Conservation (phyloP, 2,797 vertebrate genomes). For the Helostoma temminkii region DNA sequence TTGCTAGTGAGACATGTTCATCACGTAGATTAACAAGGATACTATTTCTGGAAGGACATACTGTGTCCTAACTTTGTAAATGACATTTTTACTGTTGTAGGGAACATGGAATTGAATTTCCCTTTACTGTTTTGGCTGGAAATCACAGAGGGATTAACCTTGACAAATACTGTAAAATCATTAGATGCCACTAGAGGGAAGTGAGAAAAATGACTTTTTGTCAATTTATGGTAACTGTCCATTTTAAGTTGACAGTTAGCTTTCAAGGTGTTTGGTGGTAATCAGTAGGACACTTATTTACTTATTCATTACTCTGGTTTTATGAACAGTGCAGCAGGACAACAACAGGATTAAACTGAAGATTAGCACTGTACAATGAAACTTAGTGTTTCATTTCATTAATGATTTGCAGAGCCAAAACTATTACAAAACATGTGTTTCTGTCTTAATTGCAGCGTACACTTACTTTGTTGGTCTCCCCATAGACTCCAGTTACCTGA, state of each 20-base stretch:
- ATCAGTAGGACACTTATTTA: background rate
- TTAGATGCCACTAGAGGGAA: background rate
- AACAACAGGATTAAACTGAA: background rate
- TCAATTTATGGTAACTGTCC: background rate
- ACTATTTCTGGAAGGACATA: background rate
- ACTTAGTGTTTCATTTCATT: constrained; percentile 5
- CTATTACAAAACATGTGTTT: no score
- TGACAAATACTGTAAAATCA: background rate
- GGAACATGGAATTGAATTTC: background rate
- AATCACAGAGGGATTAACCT: background rate
- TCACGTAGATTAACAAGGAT: background rate
- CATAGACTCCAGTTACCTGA: constrained; percentile 98
- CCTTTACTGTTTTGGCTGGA: background rate
- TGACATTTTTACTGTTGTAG: background rate
- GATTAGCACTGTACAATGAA: background rate
- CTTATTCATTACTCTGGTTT: background rate
- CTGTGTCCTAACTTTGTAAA: background rate
- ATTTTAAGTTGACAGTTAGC: background rate
- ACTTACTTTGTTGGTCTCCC: constrained; percentile 98
- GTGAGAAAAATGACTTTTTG: background rate
- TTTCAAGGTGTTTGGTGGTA: constrained; percentile 1
- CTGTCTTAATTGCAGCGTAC: no score
- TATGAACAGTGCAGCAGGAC: background rate
- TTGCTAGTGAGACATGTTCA: background rate
- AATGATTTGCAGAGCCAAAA: constrained; percentile 3